Base-by-base conservation (phyloP, 2,113 vertebrate genomes). In the Larimichthys polyactis region DNA sequence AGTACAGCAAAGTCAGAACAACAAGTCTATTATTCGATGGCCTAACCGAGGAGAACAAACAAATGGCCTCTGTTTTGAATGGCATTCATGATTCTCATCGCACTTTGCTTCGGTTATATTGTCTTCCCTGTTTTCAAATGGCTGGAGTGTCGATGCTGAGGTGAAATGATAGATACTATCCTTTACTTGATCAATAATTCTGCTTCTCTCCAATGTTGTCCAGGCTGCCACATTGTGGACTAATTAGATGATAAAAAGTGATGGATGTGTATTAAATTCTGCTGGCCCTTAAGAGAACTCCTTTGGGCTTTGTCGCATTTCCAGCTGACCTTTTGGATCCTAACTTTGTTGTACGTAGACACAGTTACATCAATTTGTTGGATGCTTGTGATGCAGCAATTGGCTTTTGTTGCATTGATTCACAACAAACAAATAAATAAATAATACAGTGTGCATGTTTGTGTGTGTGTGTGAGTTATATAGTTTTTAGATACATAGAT, bases 231-330 rank as follows among this genome's bases (percentile, higher is more conserved):
- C 96, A 95, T 94, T 94, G 93, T 80, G 90, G 94, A 96, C 97
- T 98, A 98, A 99, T 99, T 97, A 98, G 97, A 97, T 96, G 97
- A 98, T 98, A 97, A 97, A 97, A 97, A 95, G 96, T 98, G 97
- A 99, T 98, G 96, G 97, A 98, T 99, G 96, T 94, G 95, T 96
- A 96, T 97, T 97, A 96, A 96, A 97, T 92, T 95, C 96, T 91
- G 95, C 92, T 94, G 95, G 93, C 94, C 93, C 94, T 94, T 92
- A 90, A 95, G 94, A 91, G 86, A 87, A 95, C 90, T 96, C 97
- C 96, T 96, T 81, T 82, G 96, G 96, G 97, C 94, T 96, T 96
- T 93, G 92, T 93, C 91, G 95, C 93, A 95, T 97, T 97, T 97
- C 94, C 93, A 91, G 94, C 95, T 98, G 97, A 99, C 96, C 97